Percentiles rank a stretch among this genome's conserved stretches.
These are phyloP conservation scores for Atta texana DNA, from an alignment of 1,140 invertebrate genomes.

Conservation along the genomic window DNA sequence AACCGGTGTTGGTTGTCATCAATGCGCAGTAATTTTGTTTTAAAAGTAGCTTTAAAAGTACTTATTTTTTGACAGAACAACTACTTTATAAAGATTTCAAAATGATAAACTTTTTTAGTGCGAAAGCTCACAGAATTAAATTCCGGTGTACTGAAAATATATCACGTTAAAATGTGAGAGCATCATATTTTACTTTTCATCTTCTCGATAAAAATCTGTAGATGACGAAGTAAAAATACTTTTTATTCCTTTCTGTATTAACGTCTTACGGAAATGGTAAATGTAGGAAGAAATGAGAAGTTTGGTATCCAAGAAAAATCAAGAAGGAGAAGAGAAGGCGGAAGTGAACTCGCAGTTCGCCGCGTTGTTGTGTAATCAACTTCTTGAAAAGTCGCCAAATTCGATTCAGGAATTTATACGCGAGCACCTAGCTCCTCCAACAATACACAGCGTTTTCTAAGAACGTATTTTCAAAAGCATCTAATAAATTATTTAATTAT, in stretches of 20 bases:
- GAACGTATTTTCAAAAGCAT: conserved; percentile 22
- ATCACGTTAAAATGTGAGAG: conserved; percentile 10
- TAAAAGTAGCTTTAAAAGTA: conserved; percentile 13
- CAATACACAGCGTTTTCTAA: neutral
- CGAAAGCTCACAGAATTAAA: conserved; percentile 21
- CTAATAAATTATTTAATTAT: conserved; percentile 1
- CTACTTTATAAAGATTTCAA: conserved; percentile 27
- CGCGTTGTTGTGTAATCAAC: conserved; percentile 59
- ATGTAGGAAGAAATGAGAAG: conserved; percentile 45
- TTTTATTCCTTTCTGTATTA: conserved; percentile 56
- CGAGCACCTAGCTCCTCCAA: neutral
- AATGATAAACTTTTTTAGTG: neutral
- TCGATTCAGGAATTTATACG: conserved; percentile 49
- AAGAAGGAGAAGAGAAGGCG: conserved; percentile 29
- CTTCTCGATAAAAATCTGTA: conserved; percentile 32
- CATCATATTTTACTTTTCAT: neutral
- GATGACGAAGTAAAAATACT: conserved; percentile 45
- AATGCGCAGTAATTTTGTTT: neutral
- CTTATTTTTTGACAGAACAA: conserved; percentile 6
- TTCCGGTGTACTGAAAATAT: conserved; percentile 15
- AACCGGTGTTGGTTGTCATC: neutral
- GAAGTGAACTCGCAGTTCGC: conserved; percentile 52
- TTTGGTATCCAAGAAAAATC: conserved; percentile 58
- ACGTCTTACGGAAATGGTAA: conserved; percentile 50
- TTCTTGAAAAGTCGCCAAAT: conserved; percentile 61